phyloP scores from a whole-genome alignment of 1,140 invertebrate genomes.

The Drosophila yakuba region DNA sequence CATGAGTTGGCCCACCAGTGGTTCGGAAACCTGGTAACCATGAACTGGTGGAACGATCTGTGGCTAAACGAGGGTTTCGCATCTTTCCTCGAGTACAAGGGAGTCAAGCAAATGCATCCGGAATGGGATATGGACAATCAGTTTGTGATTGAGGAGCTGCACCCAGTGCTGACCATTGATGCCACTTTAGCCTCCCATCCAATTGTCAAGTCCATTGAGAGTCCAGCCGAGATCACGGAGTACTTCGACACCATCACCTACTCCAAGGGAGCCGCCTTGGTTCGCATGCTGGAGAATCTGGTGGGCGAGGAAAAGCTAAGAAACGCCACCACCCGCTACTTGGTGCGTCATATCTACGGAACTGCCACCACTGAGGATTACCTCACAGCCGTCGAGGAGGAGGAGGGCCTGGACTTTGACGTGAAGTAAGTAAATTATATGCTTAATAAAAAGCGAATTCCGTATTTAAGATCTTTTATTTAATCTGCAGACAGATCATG shows the following conservation, averaged over 20 bases:
- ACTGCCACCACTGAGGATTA: constrained; percentile 94
- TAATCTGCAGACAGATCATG: constrained; percentile 89
- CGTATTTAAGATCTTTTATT: background rate
- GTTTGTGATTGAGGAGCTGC: constrained; percentile 90
- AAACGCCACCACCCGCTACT: constrained; percentile 89
- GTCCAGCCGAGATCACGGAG: constrained; percentile 95
- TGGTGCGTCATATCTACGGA: constrained; percentile 89
- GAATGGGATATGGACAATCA: constrained; percentile 94
- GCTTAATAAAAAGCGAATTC: too few species aligned
- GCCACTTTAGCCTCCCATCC: constrained; percentile 94
- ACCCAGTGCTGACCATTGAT: constrained; percentile 91
- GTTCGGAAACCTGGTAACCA: constrained; percentile 95
- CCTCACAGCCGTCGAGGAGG: constrained; percentile 88
- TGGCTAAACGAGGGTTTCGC: constrained; percentile 98
- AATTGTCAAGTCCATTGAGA: constrained; percentile 92
- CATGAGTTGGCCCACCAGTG: constrained; percentile 98
- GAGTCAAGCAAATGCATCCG: constrained; percentile 89
- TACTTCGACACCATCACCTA: constrained; percentile 97
- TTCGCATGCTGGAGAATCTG: constrained; percentile 96
- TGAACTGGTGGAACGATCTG: constrained; percentile 96
- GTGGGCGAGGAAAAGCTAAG: constrained; percentile 91
- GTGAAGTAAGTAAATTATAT: constrained; percentile 80
- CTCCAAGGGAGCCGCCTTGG: constrained; percentile 94
- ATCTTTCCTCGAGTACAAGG: constrained; percentile 93
- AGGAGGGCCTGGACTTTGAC: constrained; percentile 84